These are phyloP conservation scores for Andinoacara biseriatus DNA, from an alignment of 2,113 vertebrate species.

Conservation along the genomic window DNA sequence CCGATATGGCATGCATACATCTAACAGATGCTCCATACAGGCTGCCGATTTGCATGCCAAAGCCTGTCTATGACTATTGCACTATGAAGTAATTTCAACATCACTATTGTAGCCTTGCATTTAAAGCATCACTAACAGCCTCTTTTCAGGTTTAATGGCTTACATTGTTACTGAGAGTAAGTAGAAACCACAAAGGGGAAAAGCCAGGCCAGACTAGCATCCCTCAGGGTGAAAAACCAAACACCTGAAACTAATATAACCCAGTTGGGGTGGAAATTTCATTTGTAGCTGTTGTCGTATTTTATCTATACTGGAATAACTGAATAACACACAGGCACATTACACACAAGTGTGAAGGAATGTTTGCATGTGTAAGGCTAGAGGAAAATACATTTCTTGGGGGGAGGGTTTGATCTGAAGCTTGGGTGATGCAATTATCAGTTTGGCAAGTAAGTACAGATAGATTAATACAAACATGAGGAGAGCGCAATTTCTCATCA, in stretches of 20 bases:
- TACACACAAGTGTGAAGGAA: not conserved
- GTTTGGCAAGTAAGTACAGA: slow-evolving; percentile 60
- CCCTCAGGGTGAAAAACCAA: slow-evolving; percentile 4
- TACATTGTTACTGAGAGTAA: not conserved
- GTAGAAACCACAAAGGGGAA: no score
- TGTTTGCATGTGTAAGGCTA: slow-evolving; percentile 10
- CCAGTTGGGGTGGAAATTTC: not conserved
- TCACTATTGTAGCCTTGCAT: not conserved
- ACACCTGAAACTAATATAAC: slow-evolving; percentile 40
- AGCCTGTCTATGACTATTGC: not conserved
- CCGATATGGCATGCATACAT: slow-evolving; percentile 1
- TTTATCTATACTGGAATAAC: not conserved
- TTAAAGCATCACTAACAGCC: not conserved
- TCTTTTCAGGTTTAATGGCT: not conserved
- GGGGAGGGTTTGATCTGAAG: slow-evolving; percentile 10
- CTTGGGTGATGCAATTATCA: slow-evolving; percentile 55
- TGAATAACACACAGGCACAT: not conserved
- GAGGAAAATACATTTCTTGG: not conserved
- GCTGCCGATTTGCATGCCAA: not conserved
- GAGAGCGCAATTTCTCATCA: slow-evolving; percentile 66
- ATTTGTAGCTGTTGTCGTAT: slow-evolving; percentile 18
- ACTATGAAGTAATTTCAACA: not conserved
- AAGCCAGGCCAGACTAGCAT: not conserved
- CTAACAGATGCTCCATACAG: slow-evolving; percentile 18
- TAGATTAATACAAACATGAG: slow-evolving; percentile 64